phyloP scores from a whole-genome alignment of 1,140 invertebrate species.

The Agrypnia vestita region DNA sequence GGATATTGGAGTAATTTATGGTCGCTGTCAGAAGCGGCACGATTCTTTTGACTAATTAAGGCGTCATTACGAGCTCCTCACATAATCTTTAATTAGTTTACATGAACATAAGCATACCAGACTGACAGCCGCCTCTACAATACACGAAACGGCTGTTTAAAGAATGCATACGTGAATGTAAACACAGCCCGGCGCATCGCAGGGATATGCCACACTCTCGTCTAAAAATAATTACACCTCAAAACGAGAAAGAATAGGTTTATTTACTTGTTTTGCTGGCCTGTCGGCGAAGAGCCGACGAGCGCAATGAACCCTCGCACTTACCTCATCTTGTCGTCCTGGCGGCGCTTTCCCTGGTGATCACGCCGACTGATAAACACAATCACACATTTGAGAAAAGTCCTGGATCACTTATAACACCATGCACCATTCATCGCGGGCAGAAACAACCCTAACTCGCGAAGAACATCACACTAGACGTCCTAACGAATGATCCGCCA shows the following conservation, averaged over 20 bases:
- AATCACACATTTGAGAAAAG: constrained; percentile 49
- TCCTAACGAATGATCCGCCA: constrained; percentile 46
- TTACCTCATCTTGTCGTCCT: constrained; percentile 48
- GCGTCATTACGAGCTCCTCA: constrained; percentile 8
- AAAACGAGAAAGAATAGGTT: constrained; percentile 20
- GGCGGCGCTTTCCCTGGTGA: constrained; percentile 41
- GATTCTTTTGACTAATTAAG: constrained; percentile 23
- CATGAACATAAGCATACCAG: constrained; percentile 8
- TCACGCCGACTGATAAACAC: constrained; percentile 38
- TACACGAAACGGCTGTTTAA: constrained; percentile 11
- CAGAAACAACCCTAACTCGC: constrained; percentile 27
- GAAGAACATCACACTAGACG: constrained; percentile 40
- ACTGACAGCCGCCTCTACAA: constrained; percentile 25
- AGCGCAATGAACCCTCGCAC: constrained; percentile 2
- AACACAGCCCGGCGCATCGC: background rate
- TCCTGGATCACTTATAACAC: constrained; percentile 47
- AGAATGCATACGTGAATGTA: constrained; percentile 13
- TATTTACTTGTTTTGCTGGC: constrained; percentile 49
- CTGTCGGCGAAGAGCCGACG: constrained; percentile 38
- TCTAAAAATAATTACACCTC: constrained; percentile 45
- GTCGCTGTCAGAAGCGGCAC: background rate
- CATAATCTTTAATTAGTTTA: constrained; percentile 26
- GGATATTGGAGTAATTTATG: background rate
- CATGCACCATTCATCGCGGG: constrained; percentile 46
- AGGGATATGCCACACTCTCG: background rate